Conservation (phyloP, 2,888 invertebrate genomes). For the Ectropis crepuscularia region DNA sequence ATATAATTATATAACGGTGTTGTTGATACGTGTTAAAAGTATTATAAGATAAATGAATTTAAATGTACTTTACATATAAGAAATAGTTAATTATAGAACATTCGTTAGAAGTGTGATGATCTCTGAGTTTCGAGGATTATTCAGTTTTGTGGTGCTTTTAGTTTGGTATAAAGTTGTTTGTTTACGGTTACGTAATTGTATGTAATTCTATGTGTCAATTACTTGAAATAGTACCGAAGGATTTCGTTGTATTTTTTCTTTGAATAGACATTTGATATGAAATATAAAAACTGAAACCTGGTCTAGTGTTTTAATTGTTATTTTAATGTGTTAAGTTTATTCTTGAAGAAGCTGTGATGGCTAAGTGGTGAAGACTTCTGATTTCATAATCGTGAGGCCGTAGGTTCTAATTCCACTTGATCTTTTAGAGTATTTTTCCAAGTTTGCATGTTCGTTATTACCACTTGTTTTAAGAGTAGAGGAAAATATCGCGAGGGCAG, state of each 20-base stretch:
- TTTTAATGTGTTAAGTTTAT: no score
- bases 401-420: no score
- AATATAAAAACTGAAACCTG: conserved; percentile 5
- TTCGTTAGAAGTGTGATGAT: conserved; percentile 50
- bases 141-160: conserved; percentile 56
- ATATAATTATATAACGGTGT: conserved; percentile 33
- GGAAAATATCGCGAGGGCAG: no score
- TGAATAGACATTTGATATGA: conserved; percentile 6
- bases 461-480: no score
- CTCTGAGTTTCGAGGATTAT: conserved; percentile 41
- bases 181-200: conserved; percentile 42
- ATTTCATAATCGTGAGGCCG: no score
- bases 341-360: no score
- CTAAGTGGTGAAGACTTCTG: no score
- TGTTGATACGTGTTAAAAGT: conserved; percentile 35
- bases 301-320: neutral
- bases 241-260: conserved; percentile 20
- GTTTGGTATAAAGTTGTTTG: conserved; percentile 27
- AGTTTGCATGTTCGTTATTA: no score
- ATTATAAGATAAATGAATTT: conserved; percentile 36
- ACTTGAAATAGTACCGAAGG: conserved; percentile 31
- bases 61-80: conserved; percentile 10
- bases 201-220: conserved; percentile 43
- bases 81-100: conserved; percentile 27
- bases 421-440: no score